Conservation (phyloP, 2,113 vertebrate genomes). For the Otocyon megalotis region DNA sequence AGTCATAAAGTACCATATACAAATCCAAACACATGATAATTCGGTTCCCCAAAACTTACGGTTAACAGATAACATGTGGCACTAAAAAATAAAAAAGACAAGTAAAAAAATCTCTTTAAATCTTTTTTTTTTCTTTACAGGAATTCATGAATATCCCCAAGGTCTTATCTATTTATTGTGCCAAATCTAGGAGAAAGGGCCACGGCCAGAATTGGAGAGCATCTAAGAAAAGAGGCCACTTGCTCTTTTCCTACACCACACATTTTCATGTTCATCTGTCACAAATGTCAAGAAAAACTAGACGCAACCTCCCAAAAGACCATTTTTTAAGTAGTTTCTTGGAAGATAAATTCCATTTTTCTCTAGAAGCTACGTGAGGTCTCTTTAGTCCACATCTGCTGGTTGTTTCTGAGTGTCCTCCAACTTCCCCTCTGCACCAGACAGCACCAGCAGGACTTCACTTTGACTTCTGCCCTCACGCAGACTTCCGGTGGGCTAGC, state of each 20-base stretch:
- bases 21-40: background rate
- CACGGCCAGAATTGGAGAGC: background rate
- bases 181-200: background rate
- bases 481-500: background rate
- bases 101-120: background rate
- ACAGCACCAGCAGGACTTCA: background rate
- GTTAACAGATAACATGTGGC: background rate
- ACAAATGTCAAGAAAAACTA: background rate
- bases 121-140: background rate
- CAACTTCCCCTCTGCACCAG: background rate
- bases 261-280: background rate
- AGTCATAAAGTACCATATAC: background rate
- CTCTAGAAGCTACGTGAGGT: background rate
- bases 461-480: background rate
- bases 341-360: background rate
- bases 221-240: background rate
- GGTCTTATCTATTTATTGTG: background rate
- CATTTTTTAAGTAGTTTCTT: background rate
- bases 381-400: background rate
- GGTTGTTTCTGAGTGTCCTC: background rate
- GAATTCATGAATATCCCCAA: background rate
- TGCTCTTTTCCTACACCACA: background rate
- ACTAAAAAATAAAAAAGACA: background rate
- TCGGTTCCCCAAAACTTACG: background rate
- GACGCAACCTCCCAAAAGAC: background rate